phyloP scores from a whole-genome alignment of 2,113 vertebrate genomes.

The Cinclus mexicanus region DNA sequence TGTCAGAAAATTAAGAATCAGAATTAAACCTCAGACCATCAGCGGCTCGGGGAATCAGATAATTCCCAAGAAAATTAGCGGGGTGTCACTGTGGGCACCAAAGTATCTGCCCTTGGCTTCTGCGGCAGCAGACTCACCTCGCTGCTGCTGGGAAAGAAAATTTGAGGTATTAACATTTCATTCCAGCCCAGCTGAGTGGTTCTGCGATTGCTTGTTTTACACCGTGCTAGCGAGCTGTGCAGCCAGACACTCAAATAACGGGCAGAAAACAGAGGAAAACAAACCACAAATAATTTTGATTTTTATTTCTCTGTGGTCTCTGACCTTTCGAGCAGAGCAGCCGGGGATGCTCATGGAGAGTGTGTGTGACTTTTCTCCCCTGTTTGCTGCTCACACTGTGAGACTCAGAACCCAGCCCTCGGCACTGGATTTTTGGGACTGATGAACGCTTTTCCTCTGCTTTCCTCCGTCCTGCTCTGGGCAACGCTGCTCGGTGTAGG shows the following conservation, averaged over 20 bases:
- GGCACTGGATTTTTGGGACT: neutral
- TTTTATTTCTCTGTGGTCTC: neutral
- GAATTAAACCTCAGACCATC: neutral
- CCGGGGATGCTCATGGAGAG: neutral
- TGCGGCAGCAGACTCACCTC: neutral
- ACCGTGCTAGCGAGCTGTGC: neutral
- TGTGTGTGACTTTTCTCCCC: neutral
- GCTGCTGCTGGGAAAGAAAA: neutral
- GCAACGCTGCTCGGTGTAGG: neutral
- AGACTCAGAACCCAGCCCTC: neutral
- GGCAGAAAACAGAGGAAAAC: neutral
- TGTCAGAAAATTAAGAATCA: neutral
- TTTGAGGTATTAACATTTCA: neutral
- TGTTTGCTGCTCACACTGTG: neutral
- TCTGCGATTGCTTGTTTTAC: neutral
- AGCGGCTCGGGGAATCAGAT: accelerated
- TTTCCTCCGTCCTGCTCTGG: neutral
- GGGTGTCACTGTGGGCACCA: neutral
- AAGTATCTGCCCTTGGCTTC: neutral
- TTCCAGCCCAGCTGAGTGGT: neutral
- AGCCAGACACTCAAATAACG: neutral
- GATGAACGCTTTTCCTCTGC: accelerated
- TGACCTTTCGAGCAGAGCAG: neutral
- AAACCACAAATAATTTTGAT: accelerated
- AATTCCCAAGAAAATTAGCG: neutral